These are phyloP conservation scores for Eurystomus glaucurus DNA, from an alignment of 2,797 vertebrate genomes.

Conservation along the genomic window DNA sequence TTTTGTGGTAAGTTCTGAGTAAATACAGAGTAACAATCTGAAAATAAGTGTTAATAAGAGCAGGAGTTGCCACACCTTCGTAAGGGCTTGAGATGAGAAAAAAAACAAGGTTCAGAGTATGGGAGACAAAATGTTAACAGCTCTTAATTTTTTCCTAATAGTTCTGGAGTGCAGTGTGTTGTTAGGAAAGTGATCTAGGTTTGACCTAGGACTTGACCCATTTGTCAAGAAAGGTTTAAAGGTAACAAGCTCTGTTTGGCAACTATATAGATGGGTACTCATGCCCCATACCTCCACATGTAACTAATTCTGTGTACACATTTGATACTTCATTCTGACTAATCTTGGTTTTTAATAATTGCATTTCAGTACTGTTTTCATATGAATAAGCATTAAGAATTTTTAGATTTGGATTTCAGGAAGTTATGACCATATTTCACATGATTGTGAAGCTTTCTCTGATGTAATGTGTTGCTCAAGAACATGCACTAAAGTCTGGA, in stretches of 20 bases:
- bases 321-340: background rate
- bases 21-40: background rate
- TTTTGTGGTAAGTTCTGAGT: background rate
- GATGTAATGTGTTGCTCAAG: background rate
- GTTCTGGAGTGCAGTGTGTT: background rate
- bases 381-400: background rate
- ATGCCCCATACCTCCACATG: background rate
- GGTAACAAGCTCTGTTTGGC: background rate
- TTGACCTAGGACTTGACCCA: background rate
- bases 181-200: background rate
- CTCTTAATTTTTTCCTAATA: background rate
- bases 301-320: background rate
- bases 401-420: background rate
- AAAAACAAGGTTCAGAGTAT: background rate
- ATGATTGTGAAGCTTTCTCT: background rate
- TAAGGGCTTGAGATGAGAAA: background rate
- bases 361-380: background rate
- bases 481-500: background rate
- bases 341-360: background rate
- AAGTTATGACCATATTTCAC: background rate
- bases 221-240: background rate
- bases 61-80: background rate
- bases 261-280: rapidly evolving
- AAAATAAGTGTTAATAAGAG: background rate
- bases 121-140: background rate